phyloP scores from a whole-genome alignment of 2,888 invertebrate species.

The Phortica okadai region DNA sequence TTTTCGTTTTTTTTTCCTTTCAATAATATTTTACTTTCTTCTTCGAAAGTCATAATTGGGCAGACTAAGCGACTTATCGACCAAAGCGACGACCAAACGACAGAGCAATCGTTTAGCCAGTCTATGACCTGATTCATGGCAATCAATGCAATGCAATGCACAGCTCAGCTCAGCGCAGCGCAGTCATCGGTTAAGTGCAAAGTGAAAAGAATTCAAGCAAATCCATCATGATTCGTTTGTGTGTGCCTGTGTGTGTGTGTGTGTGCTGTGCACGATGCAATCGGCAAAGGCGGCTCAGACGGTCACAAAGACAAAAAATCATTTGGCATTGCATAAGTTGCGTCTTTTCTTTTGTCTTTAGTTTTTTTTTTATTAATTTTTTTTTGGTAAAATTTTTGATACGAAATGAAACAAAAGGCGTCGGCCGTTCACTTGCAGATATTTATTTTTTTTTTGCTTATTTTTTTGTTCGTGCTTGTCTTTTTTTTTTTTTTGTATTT shows the following conservation, averaged over 20 bases:
- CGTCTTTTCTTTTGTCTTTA: not conserved
- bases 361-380: no score
- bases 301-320: constrained; percentile 15
- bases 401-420: not conserved
- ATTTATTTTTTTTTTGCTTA: constrained; percentile 1
- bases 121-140: constrained; percentile 29
- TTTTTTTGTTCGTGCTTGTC: not conserved
- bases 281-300: not conserved
- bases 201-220: constrained; percentile 12
- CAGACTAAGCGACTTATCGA: not conserved
- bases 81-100: no score
- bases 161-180: not conserved
- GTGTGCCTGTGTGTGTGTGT: not conserved
- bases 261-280: no score
- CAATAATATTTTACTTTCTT: constrained; percentile 69
- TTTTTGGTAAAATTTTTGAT: not conserved
- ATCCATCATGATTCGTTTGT: constrained; percentile 4
- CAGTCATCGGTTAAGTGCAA: not conserved
- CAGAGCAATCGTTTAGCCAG: not conserved
- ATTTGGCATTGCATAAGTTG: constrained; percentile 23
- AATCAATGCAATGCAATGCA: constrained; percentile 8
- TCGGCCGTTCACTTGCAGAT: constrained; percentile 26
- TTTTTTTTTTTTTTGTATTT: not conserved
- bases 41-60: constrained; percentile 60
- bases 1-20: constrained; percentile 54